phyloP scores from a whole-genome alignment of 2,888 invertebrate genomes.

The Athalia cordata region DNA sequence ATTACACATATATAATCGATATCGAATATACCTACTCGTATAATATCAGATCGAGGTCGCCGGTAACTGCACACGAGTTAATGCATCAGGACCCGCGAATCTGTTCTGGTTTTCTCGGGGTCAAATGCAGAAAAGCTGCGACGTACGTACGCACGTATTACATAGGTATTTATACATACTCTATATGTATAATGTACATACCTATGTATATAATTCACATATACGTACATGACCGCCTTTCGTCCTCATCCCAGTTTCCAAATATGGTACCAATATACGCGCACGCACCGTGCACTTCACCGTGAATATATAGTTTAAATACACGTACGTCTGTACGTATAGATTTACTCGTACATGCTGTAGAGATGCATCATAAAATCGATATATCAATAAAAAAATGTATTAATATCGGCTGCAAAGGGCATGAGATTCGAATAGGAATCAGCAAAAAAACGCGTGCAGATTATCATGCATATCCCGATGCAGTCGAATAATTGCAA shows the following conservation, averaged over 20 bases:
- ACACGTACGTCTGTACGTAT: neutral
- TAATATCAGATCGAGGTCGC: constrained; percentile 35
- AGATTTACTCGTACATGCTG: no score
- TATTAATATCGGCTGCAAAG: no score
- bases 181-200: neutral
- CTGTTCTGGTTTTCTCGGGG: constrained; percentile 43
- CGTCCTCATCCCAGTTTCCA: constrained; percentile 56
- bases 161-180: neutral
- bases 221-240: constrained; percentile 58
- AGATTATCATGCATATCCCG: no score
- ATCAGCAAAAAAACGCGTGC: no score
- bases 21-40: neutral
- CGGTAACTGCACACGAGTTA: neutral
- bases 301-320: neutral
- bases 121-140: constrained; percentile 17
- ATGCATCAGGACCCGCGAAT: constrained; percentile 19
- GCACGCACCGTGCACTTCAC: neutral
- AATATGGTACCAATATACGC: constrained; percentile 58
- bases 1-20: no score
- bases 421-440: no score
- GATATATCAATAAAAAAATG: no score
- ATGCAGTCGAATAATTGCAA: no score
- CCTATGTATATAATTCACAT: constrained; percentile 21
- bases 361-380: no score
- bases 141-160: neutral